phyloP scores from a whole-genome alignment of 2,888 invertebrate species.

The Aricia artaxerxes region DNA sequence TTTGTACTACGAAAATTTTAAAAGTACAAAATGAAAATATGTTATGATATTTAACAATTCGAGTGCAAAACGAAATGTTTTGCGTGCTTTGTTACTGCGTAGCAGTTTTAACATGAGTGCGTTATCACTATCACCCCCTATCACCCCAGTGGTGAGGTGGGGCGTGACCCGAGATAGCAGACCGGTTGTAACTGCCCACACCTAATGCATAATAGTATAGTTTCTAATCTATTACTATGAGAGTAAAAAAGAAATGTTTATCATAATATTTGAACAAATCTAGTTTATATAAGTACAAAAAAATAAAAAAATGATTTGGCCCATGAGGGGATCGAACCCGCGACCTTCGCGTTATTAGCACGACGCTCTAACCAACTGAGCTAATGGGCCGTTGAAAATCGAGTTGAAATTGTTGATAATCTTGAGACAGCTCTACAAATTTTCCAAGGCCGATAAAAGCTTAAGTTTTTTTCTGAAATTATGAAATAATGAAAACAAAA shows the following conservation, averaged over 20 bases:
- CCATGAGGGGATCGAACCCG: conserved; percentile 88
- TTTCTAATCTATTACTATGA: too few relatives aligned
- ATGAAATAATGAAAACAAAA: neutral
- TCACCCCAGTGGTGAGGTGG: too few relatives aligned
- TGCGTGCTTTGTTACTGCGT: neutral
- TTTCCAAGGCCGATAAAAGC: neutral
- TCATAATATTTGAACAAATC: too few relatives aligned
- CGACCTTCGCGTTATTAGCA: conserved; percentile 89
- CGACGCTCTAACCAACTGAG: conserved; percentile 89
- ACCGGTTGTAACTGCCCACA: conserved; percentile 33
- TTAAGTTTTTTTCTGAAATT: neutral
- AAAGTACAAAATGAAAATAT: too few relatives aligned
- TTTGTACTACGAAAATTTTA: too few relatives aligned
- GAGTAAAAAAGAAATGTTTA: too few relatives aligned
- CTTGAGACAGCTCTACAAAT: neutral
- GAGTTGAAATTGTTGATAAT: neutral
- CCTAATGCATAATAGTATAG: neutral
- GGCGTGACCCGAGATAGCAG: too few relatives aligned
- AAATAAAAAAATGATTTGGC: conserved; percentile 56
- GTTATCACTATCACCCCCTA: neutral
- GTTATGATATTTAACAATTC: too few relatives aligned
- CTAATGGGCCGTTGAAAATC: conserved; percentile 68
- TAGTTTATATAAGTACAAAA: neutral
- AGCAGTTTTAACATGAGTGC: neutral
- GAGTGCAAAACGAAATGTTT: too few relatives aligned